Conservation (phyloP, 2,888 invertebrate species). For the Dynastes maya region DNA sequence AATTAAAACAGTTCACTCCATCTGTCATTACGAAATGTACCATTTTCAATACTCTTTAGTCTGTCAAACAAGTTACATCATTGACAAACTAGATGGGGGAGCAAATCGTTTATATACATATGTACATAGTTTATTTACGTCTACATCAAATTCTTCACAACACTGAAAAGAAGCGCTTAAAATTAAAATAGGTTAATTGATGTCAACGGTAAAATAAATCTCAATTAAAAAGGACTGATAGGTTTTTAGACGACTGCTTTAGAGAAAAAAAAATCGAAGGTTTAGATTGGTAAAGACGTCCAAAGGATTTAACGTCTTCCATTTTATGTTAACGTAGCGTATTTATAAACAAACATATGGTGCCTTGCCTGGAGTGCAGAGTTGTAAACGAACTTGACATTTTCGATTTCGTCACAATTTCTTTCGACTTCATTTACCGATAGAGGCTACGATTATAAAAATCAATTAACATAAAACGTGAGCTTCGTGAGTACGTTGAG, state of each 20-base stretch:
- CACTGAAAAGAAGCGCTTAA: not conserved
- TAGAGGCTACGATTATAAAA: slow-evolving; percentile 28
- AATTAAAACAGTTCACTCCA: not conserved
- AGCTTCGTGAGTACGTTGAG: slow-evolving; percentile 2
- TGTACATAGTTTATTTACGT: too few species aligned
- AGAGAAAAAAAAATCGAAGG: slow-evolving; percentile 5
- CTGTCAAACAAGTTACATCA: too few species aligned
- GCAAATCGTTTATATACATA: not conserved
- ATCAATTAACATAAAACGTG: slow-evolving; percentile 45
- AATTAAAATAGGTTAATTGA: slow-evolving; percentile 35
- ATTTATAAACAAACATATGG: slow-evolving; percentile 23
- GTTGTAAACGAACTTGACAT: slow-evolving; percentile 45
- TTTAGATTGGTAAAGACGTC: slow-evolving; percentile 1
- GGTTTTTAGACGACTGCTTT: slow-evolving; percentile 20
- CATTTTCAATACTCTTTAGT: too few species aligned
- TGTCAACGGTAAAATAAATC: slow-evolving; percentile 41
- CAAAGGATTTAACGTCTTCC: not conserved
- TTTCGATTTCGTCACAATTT: slow-evolving; percentile 39
- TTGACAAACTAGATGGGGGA: not conserved
- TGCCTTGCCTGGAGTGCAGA: slow-evolving; percentile 1
- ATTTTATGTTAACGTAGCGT: not conserved
- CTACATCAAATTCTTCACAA: not conserved
- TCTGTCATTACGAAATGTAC: not conserved
- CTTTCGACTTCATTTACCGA: slow-evolving; percentile 38
- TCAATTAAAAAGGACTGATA: slow-evolving; percentile 36